These are phyloP conservation scores for Cossypha niveicapilla DNA, from an alignment of 2,797 vertebrate genomes.

Conservation along the genomic window DNA sequence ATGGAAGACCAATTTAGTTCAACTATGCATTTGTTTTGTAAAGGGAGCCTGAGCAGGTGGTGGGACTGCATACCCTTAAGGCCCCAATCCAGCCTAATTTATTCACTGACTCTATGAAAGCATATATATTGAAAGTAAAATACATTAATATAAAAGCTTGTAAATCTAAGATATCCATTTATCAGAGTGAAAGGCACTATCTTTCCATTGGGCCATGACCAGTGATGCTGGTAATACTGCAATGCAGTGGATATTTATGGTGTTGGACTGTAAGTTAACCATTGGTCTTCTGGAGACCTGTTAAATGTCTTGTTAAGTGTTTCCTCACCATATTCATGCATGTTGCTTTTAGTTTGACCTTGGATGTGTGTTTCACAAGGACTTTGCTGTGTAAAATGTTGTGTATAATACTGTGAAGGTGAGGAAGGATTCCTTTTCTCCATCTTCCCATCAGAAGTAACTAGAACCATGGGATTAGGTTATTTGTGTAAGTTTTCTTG, in stretches of 20 bases:
- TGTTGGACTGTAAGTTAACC: conserved; percentile 54
- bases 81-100: not conserved
- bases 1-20: not conserved
- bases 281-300: conserved; percentile 8
- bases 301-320: conserved; percentile 16
- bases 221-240: not conserved
- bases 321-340: conserved; percentile 10
- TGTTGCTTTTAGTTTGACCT: conserved; percentile 53
- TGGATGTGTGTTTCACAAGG: conserved; percentile 45
- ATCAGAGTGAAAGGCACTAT: not conserved
- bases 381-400: not conserved
- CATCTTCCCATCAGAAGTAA: not conserved
- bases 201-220: not conserved
- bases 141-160: not conserved
- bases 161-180: not conserved
- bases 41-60: not conserved
- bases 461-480: not conserved
- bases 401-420: not conserved
- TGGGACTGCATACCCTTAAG: not conserved
- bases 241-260: not conserved
- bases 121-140: not conserved
- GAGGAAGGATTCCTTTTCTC: not conserved
- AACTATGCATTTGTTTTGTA: not conserved
- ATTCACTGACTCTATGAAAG: not conserved
- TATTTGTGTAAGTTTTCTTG: not conserved